These are phyloP conservation scores for Diplosoma virens DNA, from an alignment of 23 tunicate genomes.

Conservation along the genomic window DNA sequence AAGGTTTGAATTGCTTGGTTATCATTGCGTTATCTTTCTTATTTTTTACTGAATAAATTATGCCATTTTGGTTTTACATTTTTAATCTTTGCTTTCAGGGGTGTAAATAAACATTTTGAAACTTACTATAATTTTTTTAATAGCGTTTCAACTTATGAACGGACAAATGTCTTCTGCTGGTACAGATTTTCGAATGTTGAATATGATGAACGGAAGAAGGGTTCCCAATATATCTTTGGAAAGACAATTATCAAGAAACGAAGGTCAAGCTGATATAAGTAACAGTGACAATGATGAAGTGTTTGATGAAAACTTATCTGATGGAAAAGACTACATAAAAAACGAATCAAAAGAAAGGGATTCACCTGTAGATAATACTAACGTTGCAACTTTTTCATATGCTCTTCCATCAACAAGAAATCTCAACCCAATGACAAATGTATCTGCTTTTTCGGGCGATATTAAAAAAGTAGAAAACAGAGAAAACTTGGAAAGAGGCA, in stretches of 20 bases:
- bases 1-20: too few relatives aligned
- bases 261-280: not conserved
- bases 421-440: too few relatives aligned
- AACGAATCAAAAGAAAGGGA: not conserved
- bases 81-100: too few relatives aligned
- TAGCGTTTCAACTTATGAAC: constrained; percentile 34
- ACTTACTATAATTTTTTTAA: too few relatives aligned
- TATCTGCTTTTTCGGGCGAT: too few relatives aligned
- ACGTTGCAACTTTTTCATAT: too few relatives aligned
- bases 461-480: too few relatives aligned
- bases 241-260: not conserved
- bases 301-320: constrained; percentile 36
- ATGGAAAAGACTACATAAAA: not conserved
- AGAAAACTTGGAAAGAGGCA: not conserved
- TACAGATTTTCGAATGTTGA: constrained; percentile 10
- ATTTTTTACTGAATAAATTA: too few relatives aligned
- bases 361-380: not conserved
- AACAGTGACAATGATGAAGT: constrained; percentile 42
- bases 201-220: not conserved
- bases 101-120: too few relatives aligned
- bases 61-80: too few relatives aligned
- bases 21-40: too few relatives aligned
- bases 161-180: not conserved
- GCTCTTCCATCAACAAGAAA: too few relatives aligned
- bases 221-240: not conserved